These are phyloP conservation scores for Mesaphorura yosii DNA, from an alignment of 1,140 invertebrate genomes.

Conservation along the genomic window DNA sequence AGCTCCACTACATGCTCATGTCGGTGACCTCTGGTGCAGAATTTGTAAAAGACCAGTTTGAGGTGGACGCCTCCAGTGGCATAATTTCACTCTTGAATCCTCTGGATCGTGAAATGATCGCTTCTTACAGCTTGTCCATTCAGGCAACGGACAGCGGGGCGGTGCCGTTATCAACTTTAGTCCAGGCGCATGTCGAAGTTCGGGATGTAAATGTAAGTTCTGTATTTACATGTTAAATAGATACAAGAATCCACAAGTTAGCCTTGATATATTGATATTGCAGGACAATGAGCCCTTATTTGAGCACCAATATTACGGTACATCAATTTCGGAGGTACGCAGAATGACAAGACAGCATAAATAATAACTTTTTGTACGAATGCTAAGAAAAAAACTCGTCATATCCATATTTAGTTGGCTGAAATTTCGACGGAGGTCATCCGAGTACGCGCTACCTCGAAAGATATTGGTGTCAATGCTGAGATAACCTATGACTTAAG, in stretches of 20 bases:
- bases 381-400: constrained; percentile 5
- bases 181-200: constrained; percentile 43
- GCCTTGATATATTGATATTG: not conserved
- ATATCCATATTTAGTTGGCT: constrained; percentile 44
- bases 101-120: constrained; percentile 72
- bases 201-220: not conserved
- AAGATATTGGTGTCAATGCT: constrained; percentile 84
- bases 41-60: constrained; percentile 61
- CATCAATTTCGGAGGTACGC: constrained; percentile 53
- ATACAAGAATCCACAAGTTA: not conserved
- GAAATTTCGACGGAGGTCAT: constrained; percentile 62
- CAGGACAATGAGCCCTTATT: constrained; percentile 87
- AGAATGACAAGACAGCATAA: no score
- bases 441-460: constrained; percentile 74
- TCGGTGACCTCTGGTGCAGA: constrained; percentile 48
- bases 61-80: constrained; percentile 61
- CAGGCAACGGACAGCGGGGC: constrained; percentile 61
- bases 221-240: no score
- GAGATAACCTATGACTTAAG: constrained; percentile 79
- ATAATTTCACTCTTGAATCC: constrained; percentile 68
- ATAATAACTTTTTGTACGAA: no score
- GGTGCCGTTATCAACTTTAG: constrained; percentile 50
- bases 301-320: constrained; percentile 59
- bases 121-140: constrained; percentile 70
- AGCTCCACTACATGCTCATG: constrained; percentile 62